These are phyloP conservation scores for Etheostoma cragini DNA, from an alignment of 2,113 vertebrate species.

Conservation along the genomic window DNA sequence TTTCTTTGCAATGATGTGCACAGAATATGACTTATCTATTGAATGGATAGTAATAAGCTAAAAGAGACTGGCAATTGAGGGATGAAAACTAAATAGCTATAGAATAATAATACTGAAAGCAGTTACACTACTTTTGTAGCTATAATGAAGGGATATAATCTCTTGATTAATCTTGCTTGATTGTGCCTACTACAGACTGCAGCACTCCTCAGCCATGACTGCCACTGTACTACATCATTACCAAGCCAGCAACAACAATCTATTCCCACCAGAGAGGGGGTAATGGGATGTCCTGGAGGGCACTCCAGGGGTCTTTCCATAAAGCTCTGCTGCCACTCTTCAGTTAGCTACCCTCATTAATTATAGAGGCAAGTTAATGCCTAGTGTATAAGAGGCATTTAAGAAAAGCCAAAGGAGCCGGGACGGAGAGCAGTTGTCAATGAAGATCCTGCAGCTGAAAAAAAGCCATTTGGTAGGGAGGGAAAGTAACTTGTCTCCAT, in stretches of 20 bases:
- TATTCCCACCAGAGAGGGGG: conserved; percentile 30
- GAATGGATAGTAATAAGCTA: not conserved
- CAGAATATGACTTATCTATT: not conserved
- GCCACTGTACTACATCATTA: conserved; percentile 28
- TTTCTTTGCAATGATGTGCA: conserved; percentile 25
- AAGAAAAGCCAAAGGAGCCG: conserved; percentile 49
- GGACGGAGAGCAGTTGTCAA: conserved; percentile 49
- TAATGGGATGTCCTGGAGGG: conserved; percentile 67
- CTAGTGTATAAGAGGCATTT: conserved; percentile 53
- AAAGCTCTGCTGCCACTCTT: conserved; percentile 54
- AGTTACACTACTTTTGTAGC: not conserved
- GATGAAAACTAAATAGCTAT: conserved; percentile 1
- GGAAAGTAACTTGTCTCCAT: not conserved
- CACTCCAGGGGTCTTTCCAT: conserved; percentile 64
- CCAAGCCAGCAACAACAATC: conserved; percentile 10
- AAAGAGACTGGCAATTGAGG: not conserved
- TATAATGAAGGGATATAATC: not conserved
- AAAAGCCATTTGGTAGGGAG: conserved; percentile 22
- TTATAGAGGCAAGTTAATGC: conserved; percentile 73
- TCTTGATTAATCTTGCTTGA: not conserved
- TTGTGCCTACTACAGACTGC: conserved; percentile 8
- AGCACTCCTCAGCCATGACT: conserved; percentile 17
- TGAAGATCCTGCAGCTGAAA: conserved; percentile 32
- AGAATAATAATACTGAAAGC: not conserved
- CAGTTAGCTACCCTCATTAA: conserved; percentile 73